Evolutionary conservation across 2,888 invertebrate species (phyloP), one percentile per base, ranked within the genome.

Genomic region (Lutraria lutraria): DNA sequence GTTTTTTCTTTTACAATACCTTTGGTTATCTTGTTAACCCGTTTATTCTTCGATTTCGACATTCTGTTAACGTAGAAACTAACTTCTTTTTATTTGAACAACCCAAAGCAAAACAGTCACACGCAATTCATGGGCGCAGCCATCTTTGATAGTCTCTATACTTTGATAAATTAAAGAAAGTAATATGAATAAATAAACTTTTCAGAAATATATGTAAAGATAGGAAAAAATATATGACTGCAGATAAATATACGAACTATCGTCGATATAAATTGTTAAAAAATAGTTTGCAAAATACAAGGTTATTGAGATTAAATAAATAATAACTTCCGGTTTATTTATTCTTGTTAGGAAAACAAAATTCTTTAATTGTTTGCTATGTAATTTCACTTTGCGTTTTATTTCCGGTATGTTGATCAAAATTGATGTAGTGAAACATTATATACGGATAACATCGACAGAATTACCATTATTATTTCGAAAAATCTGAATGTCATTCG

Each of bases 71-170:
- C 15, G 2, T 15, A 76, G 31, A 29, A 16, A 3, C 72, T n/a
- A 76, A 19, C 15, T 53, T 52, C 25, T 68, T 25, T n/a, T n/a
- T n/a, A 60, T 56, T 56, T 53, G 12, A 81, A 82, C 60, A 60
- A 25, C 13, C 16, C 79, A 63, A 54, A 29, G 76, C 52, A 43
- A n/a, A 25, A n/a, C n/a, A 21, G 21, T 76, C 19, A 76, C 76
- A 76, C 76, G 76, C 34, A 34, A 34, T 31, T n/a, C 82, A 89
- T 90, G 90, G 88, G 87, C 85, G 90, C 90, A 60, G 90, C 68
- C 90, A 90, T 90, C 52, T 90, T 89, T 63, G 10, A 85, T 83
- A 76, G 79, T 87, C 56, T 87, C 90, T 90, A 86, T 79, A 82
- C 84, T 12, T 79, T 54, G n/a, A 12, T 19, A n/a, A 34, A 43